Evolutionary conservation across 2,113 vertebrate genomes (phyloP), one percentile per base, ranked within the genome.

Genomic region (Rhynchopsitta pachyrhyncha): DNA sequence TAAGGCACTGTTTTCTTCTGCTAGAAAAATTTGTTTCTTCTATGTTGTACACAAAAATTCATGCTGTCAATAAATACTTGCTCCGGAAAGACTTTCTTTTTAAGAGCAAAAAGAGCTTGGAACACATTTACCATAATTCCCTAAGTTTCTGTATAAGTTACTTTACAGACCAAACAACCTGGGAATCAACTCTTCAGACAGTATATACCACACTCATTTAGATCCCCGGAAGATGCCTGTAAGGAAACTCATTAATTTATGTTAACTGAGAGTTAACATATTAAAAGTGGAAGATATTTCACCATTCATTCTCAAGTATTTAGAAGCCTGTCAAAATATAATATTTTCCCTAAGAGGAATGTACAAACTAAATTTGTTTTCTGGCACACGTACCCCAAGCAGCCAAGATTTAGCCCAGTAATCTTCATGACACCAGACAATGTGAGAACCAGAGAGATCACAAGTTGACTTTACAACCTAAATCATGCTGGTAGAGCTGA

Each of bases 61-160:
- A 77, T 22, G 7, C 10, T 87, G 53, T 60, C 50, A 86, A 75
- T 85, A 96, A 97, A 92, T 83, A 85, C 71, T 86, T 82, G 17
- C 39, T 81, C 33, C 53, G 59, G 25, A 17, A 82, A 66, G 23
- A 64, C 20, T 33, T 3, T 7, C 57, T 23, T 59, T 86, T 68
- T 53, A 52, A 60, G 8, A 73, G 8, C 35, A 46, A 57, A 57
- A 86, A 71, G 8, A 79, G 10, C 33, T 79, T 86, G 82, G 41
- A 76, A 57, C 24, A 49, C 31, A 25, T 62, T 83, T 93, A 17
- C 14, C 20, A 41, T 80, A 37, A 80, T 52, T 86, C 29, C 46
- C 6, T 29, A 55, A 50, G 18, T 73, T 87, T 82, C 42, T 68
- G 6, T 57, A 11, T 22, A 13, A 33, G 16, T n/a, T 71, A 28